Evolutionary conservation across 2,113 vertebrate species (phyloP).

Genomic region (Choloepus hoffmanni): DNA sequence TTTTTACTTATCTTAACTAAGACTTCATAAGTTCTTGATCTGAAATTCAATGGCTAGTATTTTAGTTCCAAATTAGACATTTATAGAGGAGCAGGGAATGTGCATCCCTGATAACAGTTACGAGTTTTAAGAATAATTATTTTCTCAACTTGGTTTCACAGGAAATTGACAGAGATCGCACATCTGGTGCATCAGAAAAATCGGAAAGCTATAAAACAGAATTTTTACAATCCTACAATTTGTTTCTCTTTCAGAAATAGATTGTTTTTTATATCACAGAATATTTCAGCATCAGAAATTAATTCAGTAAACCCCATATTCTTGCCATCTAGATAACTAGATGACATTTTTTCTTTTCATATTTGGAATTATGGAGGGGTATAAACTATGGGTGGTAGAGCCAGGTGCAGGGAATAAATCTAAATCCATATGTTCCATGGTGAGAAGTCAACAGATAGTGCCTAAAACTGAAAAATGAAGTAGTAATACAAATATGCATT

Average conservation of each 20-base stretch:
- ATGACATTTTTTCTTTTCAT: not conserved
- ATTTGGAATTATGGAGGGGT: not conserved
- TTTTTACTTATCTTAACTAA: not conserved
- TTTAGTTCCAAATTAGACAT: conserved; percentile 23
- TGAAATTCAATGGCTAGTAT: not conserved
- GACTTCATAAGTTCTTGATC: not conserved
- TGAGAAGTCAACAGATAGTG: not conserved
- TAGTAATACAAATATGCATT: not conserved
- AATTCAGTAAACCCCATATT: not conserved
- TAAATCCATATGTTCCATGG: not conserved
- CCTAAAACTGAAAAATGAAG: not conserved
- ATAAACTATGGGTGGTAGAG: not conserved
- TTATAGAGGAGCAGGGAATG: conserved; percentile 22
- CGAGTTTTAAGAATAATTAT: conserved; percentile 55
- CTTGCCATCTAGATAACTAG: not conserved
- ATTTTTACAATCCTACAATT: not conserved
- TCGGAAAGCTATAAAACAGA: conserved; percentile 37
- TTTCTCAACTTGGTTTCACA: conserved; percentile 32
- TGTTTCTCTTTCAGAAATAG: not conserved
- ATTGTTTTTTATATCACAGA: not conserved
- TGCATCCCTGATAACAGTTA: conserved; percentile 55
- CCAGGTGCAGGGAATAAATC: not conserved
- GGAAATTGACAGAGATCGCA: conserved; percentile 43
- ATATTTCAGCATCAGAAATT: not conserved
- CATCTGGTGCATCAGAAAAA: conserved; percentile 65